Percentiles rank a stretch among this genome's conserved stretches.
These are phyloP conservation scores for Ectemnius lituratus DNA, from an alignment of 2,888 invertebrate species.

Conservation along the genomic window DNA sequence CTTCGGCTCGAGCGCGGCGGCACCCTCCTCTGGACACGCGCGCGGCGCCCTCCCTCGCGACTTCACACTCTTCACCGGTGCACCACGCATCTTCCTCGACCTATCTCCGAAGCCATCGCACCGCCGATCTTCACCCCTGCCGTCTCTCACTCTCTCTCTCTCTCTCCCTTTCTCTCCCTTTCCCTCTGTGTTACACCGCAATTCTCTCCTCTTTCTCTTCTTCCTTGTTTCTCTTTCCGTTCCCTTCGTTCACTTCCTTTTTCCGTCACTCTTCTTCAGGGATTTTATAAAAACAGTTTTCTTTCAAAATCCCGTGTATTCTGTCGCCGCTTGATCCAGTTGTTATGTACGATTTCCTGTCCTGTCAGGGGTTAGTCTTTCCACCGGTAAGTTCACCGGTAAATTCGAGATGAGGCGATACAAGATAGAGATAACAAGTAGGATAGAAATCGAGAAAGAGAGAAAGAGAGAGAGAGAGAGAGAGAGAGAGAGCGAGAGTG, in stretches of 20 bases:
- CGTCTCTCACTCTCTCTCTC: too few relatives aligned
- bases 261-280: background rate
- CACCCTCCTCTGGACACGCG: conserved; percentile 41
- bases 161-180: too few relatives aligned
- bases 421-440: conserved; percentile 28
- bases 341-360: too few relatives aligned
- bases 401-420: background rate
- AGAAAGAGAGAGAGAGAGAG: conserved; percentile 28
- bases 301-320: too few relatives aligned
- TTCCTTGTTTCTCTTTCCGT: background rate
- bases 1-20: conserved; percentile 47
- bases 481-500: conserved; percentile 29
- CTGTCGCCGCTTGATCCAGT: too few relatives aligned
- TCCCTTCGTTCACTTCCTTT: conserved; percentile 2
- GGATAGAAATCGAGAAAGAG: conserved; percentile 19
- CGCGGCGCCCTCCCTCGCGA: conserved; percentile 32
- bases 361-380: too few relatives aligned
- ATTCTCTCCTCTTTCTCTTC: background rate
- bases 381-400: background rate
- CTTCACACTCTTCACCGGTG: conserved; percentile 43
- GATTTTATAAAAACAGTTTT: background rate
- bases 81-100: conserved; percentile 30
- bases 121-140: background rate
- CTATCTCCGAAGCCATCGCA: conserved; percentile 34
- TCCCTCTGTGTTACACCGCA: background rate